These are phyloP conservation scores for Poecilobothrus nobilitatus DNA, from an alignment of 2,888 invertebrate species.

Conservation along the genomic window DNA sequence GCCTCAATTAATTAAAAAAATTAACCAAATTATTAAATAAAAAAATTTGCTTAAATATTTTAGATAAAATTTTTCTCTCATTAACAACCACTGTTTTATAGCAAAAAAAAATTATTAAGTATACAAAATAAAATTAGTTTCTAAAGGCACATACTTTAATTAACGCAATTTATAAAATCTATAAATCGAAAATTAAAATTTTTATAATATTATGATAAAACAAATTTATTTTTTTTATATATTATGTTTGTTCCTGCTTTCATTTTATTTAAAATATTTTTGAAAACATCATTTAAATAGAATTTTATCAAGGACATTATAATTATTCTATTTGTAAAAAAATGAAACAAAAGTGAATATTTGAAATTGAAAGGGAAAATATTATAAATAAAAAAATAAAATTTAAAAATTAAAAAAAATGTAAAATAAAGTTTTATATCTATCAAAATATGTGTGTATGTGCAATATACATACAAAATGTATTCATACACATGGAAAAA, in stretches of 20 bases:
- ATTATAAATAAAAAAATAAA: not conserved
- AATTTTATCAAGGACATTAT: not conserved
- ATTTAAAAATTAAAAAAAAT: not conserved
- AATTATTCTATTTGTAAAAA: not conserved
- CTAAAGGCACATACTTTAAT: not conserved
- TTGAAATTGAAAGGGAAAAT: not conserved
- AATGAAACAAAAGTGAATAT: not conserved
- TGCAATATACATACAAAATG: not conserved
- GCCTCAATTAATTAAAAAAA: too few relatives aligned
- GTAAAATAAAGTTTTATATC: not conserved
- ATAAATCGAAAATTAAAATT: not conserved
- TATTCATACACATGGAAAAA: too few relatives aligned
- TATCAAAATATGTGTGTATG: not conserved
- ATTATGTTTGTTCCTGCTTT: too few relatives aligned
- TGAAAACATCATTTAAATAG: not conserved
- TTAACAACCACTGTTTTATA: too few relatives aligned
- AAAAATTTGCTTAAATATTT: too few relatives aligned
- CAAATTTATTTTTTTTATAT: not conserved
- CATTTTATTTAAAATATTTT: not conserved
- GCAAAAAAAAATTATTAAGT: too few relatives aligned
- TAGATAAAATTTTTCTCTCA: too few relatives aligned
- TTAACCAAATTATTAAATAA: too few relatives aligned
- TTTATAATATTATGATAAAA: not conserved
- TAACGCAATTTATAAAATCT: too few relatives aligned
- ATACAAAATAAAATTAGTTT: not conserved